Evolutionary conservation across 2,113 vertebrate species (phyloP).

Genomic region (Hippocampus mohnikei): DNA sequence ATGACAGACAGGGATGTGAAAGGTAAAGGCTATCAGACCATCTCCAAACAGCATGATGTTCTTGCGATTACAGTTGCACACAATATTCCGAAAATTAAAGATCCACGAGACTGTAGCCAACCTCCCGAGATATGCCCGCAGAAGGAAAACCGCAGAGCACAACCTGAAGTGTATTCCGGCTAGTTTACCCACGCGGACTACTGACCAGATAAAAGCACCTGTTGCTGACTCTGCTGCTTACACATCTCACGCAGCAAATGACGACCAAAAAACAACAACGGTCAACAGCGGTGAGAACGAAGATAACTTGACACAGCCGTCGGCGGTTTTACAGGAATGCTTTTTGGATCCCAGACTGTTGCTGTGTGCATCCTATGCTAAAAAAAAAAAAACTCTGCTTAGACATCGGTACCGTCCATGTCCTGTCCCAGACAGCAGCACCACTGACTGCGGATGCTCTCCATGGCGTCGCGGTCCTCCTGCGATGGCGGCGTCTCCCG

Average conservation of each 20-base stretch:
- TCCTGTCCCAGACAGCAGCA: constrained; percentile 92
- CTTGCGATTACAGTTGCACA: no score
- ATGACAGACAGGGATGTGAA: no score
- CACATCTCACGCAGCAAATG: neutral
- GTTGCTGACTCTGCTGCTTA: neutral
- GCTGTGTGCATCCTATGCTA: no score
- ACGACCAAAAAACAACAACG: neutral
- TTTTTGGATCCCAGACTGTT: no score
- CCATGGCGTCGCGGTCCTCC: constrained; percentile 86
- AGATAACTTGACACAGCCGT: no score
- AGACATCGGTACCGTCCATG: constrained; percentile 78
- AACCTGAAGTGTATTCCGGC: neutral
- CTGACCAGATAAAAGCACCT: neutral
- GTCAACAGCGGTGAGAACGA: no score
- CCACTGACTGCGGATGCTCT: constrained; percentile 88
- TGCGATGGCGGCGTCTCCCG: constrained; percentile 71
- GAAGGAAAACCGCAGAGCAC: neutral
- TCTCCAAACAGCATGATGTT: no score
- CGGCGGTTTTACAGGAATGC: no score
- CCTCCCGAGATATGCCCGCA: no score
- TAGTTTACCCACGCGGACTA: neutral
- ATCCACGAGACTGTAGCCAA: no score
- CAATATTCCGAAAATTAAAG: no score
- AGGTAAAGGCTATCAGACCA: no score
- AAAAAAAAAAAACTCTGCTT: neutral